These are phyloP conservation scores for Agrilus mali DNA, from an alignment of 2,888 invertebrate species.

Conservation along the genomic window DNA sequence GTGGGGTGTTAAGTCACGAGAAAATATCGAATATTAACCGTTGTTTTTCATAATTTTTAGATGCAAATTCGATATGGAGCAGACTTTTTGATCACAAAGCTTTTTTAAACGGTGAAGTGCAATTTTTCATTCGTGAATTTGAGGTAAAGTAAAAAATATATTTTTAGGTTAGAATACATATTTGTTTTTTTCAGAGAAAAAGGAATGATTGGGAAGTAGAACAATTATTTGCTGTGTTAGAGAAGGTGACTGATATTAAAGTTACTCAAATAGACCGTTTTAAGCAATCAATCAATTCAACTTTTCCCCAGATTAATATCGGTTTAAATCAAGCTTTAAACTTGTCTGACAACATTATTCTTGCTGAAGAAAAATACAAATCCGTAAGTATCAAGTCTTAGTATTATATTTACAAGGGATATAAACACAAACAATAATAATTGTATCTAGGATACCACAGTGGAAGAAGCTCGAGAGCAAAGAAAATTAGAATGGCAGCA, in stretches of 20 bases:
- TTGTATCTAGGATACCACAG: slow-evolving; percentile 33
- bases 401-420: slow-evolving; percentile 1
- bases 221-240: slow-evolving; percentile 61
- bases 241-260: slow-evolving; percentile 64
- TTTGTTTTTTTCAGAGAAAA: slow-evolving; percentile 45
- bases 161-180: slow-evolving; percentile 14
- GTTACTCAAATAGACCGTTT: slow-evolving; percentile 60
- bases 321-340: slow-evolving; percentile 53
- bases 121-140: slow-evolving; percentile 71
- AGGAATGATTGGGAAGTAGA: slow-evolving; percentile 70
- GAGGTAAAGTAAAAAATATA: slow-evolving; percentile 45
- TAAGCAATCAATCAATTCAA: slow-evolving; percentile 45
- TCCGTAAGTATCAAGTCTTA: slow-evolving; percentile 33
- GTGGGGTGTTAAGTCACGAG: slow-evolving; percentile 20
- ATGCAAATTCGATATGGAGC: slow-evolving; percentile 70
- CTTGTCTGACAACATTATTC: slow-evolving; percentile 48
- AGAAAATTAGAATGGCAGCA: slow-evolving; percentile 55
- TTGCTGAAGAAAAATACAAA: slow-evolving; percentile 43
- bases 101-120: slow-evolving; percentile 76
- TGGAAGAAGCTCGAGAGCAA: slow-evolving; percentile 37
- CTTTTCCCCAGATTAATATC: slow-evolving; percentile 48
- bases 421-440: not conserved
- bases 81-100: slow-evolving; percentile 79
- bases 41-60: slow-evolving; percentile 36
- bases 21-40: slow-evolving; percentile 2